A percentile compares a stretch with the other conserved stretches of the same genome.
phyloP scores from a whole-genome alignment of 2,888 invertebrate genomes.

The Meta bourneti region DNA sequence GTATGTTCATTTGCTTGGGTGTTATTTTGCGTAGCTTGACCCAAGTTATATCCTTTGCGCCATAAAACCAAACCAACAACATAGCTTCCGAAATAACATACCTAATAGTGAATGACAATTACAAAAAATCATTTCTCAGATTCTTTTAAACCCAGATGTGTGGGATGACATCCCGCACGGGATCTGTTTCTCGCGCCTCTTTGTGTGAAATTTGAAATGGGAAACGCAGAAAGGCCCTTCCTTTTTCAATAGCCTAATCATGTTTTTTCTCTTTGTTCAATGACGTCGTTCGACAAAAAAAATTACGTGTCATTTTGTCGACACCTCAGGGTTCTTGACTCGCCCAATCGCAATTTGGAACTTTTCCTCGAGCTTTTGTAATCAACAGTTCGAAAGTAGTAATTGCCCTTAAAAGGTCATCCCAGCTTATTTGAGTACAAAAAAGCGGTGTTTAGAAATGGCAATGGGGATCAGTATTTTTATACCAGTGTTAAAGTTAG shows the following conservation, averaged over 20 bases:
- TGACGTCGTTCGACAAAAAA: slow-evolving; percentile 39
- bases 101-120: too few relatives aligned
- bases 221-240: slow-evolving; percentile 44
- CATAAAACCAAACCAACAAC: too few relatives aligned
- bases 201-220: slow-evolving; percentile 30
- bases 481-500: too few relatives aligned
- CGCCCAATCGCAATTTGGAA: not conserved
- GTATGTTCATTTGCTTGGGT: too few relatives aligned
- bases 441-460: too few relatives aligned
- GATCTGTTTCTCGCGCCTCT: slow-evolving; percentile 12
- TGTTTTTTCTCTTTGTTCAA: slow-evolving; percentile 47
- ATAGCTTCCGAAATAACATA: too few relatives aligned
- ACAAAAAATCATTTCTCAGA: too few relatives aligned
- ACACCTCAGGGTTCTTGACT: slow-evolving; percentile 26
- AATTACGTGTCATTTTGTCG: slow-evolving; percentile 44
- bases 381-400: not conserved
- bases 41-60: too few relatives aligned
- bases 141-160: too few relatives aligned
- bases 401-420: not conserved
- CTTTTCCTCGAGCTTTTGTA: not conserved
- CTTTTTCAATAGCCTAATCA: slow-evolving; percentile 47
- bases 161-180: too few relatives aligned
- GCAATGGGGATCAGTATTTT: too few relatives aligned
- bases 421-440: not conserved
- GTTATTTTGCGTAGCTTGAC: too few relatives aligned